phyloP scores from a whole-genome alignment of 2,888 invertebrate genomes.

The Drosophila stalkeri region DNA sequence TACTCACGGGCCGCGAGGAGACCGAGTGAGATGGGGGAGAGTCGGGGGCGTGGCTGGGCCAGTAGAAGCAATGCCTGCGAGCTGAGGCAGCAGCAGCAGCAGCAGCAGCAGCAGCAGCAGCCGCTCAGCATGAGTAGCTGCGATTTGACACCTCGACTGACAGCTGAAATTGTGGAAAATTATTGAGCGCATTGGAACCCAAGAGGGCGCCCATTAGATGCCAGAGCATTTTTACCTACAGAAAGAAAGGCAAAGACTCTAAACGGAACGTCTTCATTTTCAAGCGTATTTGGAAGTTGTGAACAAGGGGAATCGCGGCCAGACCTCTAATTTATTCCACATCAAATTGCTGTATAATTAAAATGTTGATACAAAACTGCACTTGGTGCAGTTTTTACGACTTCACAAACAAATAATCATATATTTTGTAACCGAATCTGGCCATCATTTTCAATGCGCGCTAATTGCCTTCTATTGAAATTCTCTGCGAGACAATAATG shows the following conservation, averaged over 20 bases:
- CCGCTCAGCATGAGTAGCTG: conserved; percentile 85
- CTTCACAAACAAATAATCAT: conserved; percentile 73
- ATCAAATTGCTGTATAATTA: conserved; percentile 71
- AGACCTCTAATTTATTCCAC: conserved; percentile 75
- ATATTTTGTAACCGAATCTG: conserved; percentile 74
- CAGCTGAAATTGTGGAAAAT: conserved; percentile 84
- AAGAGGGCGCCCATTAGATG: conserved; percentile 78
- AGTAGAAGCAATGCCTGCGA: conserved; percentile 30
- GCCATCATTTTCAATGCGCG: conserved; percentile 52
- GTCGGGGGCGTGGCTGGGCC: conserved; percentile 1
- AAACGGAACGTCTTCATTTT: conserved; percentile 61
- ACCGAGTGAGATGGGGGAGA: not conserved
- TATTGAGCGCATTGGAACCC: conserved; percentile 83
- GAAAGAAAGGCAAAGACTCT: conserved; percentile 10
- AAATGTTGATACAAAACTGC: conserved; percentile 50
- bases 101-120: conserved; percentile 26
- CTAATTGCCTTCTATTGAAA: conserved; percentile 36
- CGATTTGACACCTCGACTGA: conserved; percentile 85
- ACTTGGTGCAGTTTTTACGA: conserved; percentile 62
- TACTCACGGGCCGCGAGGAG: conserved; percentile 64
- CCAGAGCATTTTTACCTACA: conserved; percentile 46
- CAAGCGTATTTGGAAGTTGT: conserved; percentile 58
- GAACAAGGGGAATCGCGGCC: conserved; percentile 58
- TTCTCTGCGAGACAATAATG: conserved; percentile 27
- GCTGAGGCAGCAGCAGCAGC: conserved; percentile 35